Evolutionary conservation across 2,797 vertebrate genomes (phyloP).

Genomic region (Nyctalus aviator): DNA sequence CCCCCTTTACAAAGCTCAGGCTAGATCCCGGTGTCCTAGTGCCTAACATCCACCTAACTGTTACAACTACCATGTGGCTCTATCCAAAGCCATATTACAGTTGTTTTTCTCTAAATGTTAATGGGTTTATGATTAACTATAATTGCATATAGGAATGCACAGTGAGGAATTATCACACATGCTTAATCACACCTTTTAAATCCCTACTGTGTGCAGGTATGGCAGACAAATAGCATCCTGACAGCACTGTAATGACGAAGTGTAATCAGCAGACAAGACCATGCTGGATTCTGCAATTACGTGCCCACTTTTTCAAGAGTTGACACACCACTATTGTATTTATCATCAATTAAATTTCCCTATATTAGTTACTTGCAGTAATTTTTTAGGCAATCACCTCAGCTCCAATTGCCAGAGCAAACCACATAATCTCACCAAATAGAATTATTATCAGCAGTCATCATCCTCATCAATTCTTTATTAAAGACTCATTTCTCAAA

Average conservation of each 20-base stretch:
- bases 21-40: not conserved
- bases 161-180: conserved; percentile 33
- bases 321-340: conserved; percentile 68
- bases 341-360: conserved; percentile 78
- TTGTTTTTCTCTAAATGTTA: conserved; percentile 46
- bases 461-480: conserved; percentile 77
- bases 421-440: conserved; percentile 76
- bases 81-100: not conserved
- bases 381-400: conserved; percentile 77
- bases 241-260: not conserved
- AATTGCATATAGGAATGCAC: conserved; percentile 21
- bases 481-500: conserved; percentile 80
- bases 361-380: conserved; percentile 71
- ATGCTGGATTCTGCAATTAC: conserved; percentile 58
- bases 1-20: not conserved
- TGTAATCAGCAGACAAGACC: not conserved
- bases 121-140: conserved; percentile 48
- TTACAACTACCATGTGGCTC: not conserved
- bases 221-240: conserved; percentile 27
- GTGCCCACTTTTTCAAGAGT: conserved; percentile 61
- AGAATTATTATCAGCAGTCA: conserved; percentile 76
- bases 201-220: conserved; percentile 76
- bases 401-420: conserved; percentile 72
- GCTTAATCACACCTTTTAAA: conserved; percentile 39
- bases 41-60: not conserved